Percentiles rank a stretch among this genome's conserved stretches.
These are phyloP conservation scores for Thera obeliscata DNA, from an alignment of 2,888 invertebrate genomes.

Conservation along the genomic window DNA sequence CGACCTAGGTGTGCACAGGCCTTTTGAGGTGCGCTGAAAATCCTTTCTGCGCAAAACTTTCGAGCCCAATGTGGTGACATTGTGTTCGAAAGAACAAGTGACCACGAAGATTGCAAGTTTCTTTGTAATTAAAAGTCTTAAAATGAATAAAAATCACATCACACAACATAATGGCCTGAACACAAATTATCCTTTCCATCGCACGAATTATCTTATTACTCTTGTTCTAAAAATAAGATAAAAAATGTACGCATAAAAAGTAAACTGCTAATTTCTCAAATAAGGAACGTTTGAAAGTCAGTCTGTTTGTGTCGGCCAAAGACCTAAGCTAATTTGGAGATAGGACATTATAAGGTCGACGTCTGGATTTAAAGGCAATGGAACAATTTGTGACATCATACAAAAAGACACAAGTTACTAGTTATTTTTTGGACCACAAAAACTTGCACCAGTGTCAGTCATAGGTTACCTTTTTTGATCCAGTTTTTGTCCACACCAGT, in stretches of 20 bases:
- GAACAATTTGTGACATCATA: constrained; percentile 17
- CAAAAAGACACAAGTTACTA: constrained; percentile 1
- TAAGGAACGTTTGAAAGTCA: constrained; percentile 77
- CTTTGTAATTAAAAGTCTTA: no score
- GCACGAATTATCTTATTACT: constrained; percentile 26
- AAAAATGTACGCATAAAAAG: constrained; percentile 59
- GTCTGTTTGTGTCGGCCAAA: constrained; percentile 65
- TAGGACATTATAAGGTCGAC: constrained; percentile 68
- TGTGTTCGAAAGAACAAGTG: no score
- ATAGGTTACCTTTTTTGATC: background rate
- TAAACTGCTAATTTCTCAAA: constrained; percentile 71
- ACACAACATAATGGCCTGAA: constrained; percentile 17
- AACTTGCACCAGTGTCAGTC: background rate
- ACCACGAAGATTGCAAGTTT: no score
- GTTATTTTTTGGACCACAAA: background rate
- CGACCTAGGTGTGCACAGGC: no score
- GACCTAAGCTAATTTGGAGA: constrained; percentile 68
- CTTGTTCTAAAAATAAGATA: constrained; percentile 35
- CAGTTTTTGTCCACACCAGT: background rate
- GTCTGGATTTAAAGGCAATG: constrained; percentile 10
- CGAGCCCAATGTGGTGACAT: no score
- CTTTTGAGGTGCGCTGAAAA: no score
- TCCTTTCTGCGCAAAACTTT: no score
- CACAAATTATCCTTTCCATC: constrained; percentile 25
- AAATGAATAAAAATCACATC: background rate